These are phyloP conservation scores for Lucilia cuprina DNA, from an alignment of 1,140 invertebrate species.

Conservation along the genomic window DNA sequence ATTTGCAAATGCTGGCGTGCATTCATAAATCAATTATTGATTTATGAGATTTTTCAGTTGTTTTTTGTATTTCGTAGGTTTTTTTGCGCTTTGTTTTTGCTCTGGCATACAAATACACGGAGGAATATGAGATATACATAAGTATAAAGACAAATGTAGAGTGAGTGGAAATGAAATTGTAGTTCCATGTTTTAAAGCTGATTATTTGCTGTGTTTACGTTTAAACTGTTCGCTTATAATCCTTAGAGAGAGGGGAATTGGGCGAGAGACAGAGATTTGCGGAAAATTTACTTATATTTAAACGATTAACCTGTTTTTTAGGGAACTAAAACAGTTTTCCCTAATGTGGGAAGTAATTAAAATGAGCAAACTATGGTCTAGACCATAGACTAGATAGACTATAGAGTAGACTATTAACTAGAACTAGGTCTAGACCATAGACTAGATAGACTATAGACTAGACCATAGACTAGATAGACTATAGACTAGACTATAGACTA, in stretches of 20 bases:
- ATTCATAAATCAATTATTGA: slow-evolving; percentile 35
- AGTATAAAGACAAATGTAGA: background rate
- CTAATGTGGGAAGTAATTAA: background rate
- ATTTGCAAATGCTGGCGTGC: slow-evolving; percentile 34
- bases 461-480: too few species aligned
- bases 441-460: too few species aligned
- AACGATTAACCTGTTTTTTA: background rate
- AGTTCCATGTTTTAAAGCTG: slow-evolving; percentile 8
- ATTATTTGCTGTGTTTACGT: background rate
- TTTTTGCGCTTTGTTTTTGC: background rate
- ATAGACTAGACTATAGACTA: too few species aligned
- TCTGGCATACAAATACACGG: background rate
- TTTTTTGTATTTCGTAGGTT: slow-evolving; percentile 15
- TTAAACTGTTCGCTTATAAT: background rate
- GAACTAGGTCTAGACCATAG: too few species aligned
- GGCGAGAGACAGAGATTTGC: background rate
- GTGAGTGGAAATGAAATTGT: background rate
- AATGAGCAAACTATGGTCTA: too few species aligned
- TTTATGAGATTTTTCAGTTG: slow-evolving; percentile 23
- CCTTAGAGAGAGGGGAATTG: background rate
- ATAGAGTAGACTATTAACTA: too few species aligned
- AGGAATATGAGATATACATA: background rate
- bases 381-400: too few species aligned
- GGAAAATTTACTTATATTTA: background rate
- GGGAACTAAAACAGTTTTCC: background rate